Evolutionary conservation across 2,888 invertebrate genomes (phyloP).

Genomic region (Polietes domitor): DNA sequence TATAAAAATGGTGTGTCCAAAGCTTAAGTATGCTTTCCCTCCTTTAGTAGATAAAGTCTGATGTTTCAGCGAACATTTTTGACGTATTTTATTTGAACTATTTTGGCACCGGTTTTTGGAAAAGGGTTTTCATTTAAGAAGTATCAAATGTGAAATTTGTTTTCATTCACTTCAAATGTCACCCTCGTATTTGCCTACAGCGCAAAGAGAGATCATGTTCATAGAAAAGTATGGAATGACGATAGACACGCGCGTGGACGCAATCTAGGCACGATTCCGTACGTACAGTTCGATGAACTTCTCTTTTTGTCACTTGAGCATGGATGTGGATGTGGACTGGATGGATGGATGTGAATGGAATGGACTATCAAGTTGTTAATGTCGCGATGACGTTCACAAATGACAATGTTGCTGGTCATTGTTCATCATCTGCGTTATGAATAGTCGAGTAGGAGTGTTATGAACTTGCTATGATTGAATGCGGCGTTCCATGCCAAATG

Average conservation of each 20-base stretch:
- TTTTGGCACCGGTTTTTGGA: no score
- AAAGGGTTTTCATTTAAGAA: no score
- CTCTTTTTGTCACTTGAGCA: background rate
- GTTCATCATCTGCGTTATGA: background rate
- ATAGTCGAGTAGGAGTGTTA: no score
- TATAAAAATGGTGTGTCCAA: no score
- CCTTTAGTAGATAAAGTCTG: no score
- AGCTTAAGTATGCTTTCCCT: no score
- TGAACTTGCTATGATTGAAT: no score
- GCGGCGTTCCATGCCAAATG: no score
- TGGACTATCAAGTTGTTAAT: conserved; percentile 55
- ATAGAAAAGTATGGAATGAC: conserved; percentile 15
- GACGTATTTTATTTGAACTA: no score
- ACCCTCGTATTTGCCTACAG: background rate
- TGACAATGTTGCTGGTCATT: conserved; percentile 12
- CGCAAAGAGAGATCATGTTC: background rate
- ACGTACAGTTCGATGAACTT: conserved; percentile 64
- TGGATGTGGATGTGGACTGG: background rate
- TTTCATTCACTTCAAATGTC: no score
- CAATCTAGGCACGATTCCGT: conserved; percentile 72
- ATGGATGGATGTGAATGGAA: conserved; percentile 49
- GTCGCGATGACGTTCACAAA: conserved; percentile 26
- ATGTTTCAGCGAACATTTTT: no score
- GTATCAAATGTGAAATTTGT: no score
- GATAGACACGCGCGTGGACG: conserved; percentile 70